Conservation (phyloP, 1,140 invertebrate species). For the Penaeus indicus region DNA sequence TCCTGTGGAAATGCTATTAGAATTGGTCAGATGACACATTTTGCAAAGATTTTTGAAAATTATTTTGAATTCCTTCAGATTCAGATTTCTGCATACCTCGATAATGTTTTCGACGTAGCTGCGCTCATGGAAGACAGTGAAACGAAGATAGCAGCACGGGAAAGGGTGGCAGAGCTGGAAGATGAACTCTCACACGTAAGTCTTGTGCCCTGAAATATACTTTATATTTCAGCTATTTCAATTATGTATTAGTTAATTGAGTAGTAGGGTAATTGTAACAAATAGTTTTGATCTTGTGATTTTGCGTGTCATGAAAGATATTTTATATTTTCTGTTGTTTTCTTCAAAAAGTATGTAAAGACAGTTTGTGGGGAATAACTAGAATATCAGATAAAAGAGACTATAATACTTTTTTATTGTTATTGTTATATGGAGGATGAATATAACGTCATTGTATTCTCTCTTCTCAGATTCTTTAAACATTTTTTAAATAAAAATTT, state of each 20-base stretch:
- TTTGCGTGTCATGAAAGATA: no score
- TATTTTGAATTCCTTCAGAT: constrained; percentile 71
- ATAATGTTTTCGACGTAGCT: constrained; percentile 98
- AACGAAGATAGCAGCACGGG: constrained; percentile 93
- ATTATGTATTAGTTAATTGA: no score
- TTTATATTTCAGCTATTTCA: neutral
- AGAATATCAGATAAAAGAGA: no score
- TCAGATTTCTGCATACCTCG: constrained; percentile 97
- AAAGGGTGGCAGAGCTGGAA: constrained; percentile 93
- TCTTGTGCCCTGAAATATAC: neutral
- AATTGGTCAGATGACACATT: no score
- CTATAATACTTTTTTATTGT: no score
- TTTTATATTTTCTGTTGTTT: no score
- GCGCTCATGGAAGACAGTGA: constrained; percentile 98
- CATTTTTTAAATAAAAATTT: constrained; percentile 73
- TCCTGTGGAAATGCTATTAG: no score
- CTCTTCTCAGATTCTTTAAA: constrained; percentile 44
- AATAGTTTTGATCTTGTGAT: no score
- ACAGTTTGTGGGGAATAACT: no score
- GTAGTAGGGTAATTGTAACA: no score
- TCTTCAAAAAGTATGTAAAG: no score
- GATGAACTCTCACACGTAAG: constrained; percentile 86
- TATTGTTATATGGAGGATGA: neutral
- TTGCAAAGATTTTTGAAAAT: neutral
- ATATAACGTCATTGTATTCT: neutral